A percentile compares a stretch with the other conserved stretches of the same genome.
Conservation (phyloP, 2,888 invertebrate species). For the Ceratothoa steindachneri region DNA sequence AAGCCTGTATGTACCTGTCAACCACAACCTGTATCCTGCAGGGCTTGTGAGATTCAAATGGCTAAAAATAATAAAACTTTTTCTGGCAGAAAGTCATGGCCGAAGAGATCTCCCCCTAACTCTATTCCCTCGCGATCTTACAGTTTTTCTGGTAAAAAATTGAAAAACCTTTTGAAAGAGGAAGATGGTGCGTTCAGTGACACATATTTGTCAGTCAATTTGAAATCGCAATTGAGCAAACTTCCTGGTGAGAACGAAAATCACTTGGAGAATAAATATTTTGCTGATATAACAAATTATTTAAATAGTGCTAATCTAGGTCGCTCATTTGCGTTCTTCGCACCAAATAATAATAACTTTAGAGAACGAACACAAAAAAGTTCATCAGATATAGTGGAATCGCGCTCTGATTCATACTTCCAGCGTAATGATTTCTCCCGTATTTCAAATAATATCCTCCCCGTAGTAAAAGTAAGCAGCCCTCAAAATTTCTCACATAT, state of each 20-base stretch:
- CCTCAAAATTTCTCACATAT: not conserved
- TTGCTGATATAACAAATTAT: not conserved
- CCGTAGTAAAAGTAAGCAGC: not conserved
- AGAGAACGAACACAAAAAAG: not conserved
- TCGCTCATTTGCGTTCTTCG: not conserved
- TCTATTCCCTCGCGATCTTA: conserved; percentile 18
- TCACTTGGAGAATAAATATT: not conserved
- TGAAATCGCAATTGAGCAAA: not conserved
- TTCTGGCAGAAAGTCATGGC: not conserved
- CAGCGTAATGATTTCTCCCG: not conserved
- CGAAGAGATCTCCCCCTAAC: not conserved
- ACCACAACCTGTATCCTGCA: not conserved
- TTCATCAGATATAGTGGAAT: not conserved
- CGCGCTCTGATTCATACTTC: not conserved
- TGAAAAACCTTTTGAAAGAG: conserved; percentile 9
- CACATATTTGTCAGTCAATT: conserved; percentile 29
- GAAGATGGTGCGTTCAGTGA: conserved; percentile 39
- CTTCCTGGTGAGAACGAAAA: not conserved
- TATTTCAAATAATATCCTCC: not conserved
- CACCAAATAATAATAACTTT: not conserved
- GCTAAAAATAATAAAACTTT: not conserved
- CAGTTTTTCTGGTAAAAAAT: conserved; percentile 21
- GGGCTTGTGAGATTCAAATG: not conserved
- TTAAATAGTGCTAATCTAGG: not conserved
- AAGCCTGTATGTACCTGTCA: not conserved